Base-by-base conservation (phyloP, 2,113 vertebrate genomes). In the Illadopsis cleaveri region DNA sequence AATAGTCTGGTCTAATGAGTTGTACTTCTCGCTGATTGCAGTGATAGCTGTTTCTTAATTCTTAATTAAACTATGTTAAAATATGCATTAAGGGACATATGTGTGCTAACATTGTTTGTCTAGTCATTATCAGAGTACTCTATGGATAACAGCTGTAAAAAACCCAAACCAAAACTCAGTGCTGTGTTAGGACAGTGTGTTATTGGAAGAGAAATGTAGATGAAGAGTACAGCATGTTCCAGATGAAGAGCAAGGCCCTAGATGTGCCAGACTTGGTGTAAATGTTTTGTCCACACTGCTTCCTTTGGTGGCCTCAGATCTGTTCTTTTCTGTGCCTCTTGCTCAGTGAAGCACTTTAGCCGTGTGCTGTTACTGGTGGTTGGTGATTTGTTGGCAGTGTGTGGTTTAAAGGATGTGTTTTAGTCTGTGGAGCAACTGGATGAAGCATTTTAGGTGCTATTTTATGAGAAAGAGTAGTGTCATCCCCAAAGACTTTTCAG, bases 1-100 rank as follows among this genome's bases (percentile, higher is more conserved):
- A 54, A 47, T 73, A 66, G 78, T 51, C 58, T 94, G 72, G 16
- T 68, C 50, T 97, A 96, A 95, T 93, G 86, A 91, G 45, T 62
- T 92, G 21, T 23, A n/a, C n/a, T 94, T 81, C 84, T 78, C 54
- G 70, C 35, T 92, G 83, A 94, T 89, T 94, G 66, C 58, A 70
- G 45, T 92, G 86, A 78, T 93, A 90, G 33, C 33, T 69, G 25
- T 89, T 94, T 38, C 51, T 81, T 94, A 86, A 90, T 87, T 86
- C 56, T 82, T 90, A 94, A 83, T 94, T 90, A 82, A 93, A 40
- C 37, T n/a, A 24, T 83, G 33, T 45, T 78, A 86, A 94, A 92
- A 80, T 83, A 56, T 48, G 22, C 72, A 86, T 89, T 75, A 95
- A 89, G 82, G 66, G 35, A 77, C 44, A 40, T 66, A 57, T 23